Conservation (phyloP, 2,113 vertebrate genomes). For the Macquaria ambigua region DNA sequence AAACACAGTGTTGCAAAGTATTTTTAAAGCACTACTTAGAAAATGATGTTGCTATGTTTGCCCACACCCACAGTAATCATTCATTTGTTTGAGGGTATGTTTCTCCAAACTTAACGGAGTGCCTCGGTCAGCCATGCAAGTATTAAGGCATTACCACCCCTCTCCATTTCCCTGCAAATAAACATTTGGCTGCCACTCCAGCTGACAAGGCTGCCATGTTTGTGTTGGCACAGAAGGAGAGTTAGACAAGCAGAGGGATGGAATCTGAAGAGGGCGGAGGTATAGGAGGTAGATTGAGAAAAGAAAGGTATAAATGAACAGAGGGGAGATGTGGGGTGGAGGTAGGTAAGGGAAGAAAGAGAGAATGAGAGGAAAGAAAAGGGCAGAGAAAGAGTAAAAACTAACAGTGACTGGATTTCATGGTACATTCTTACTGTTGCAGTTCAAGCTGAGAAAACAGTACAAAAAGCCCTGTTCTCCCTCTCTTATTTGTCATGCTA, state of each 20-base stretch:
- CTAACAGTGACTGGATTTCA: slow-evolving; percentile 36
- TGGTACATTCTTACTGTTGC: slow-evolving; percentile 34
- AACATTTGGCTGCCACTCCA: slow-evolving; percentile 69
- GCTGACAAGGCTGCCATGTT: slow-evolving; percentile 61
- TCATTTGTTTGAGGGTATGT: slow-evolving; percentile 60
- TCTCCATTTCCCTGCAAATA: slow-evolving; percentile 73
- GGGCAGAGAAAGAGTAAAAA: slow-evolving; percentile 9
- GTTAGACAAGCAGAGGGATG: neutral
- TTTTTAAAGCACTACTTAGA: slow-evolving; percentile 23
- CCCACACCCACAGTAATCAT: slow-evolving; percentile 44
- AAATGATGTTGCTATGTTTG: slow-evolving; percentile 4
- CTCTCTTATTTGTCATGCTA: slow-evolving; percentile 1
- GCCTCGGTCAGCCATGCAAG: slow-evolving; percentile 45
- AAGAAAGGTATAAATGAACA: slow-evolving; percentile 13
- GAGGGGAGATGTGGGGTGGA: slow-evolving; percentile 11
- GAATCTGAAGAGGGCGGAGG: slow-evolving; percentile 19
- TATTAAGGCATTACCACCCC: slow-evolving; percentile 72
- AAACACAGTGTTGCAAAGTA: slow-evolving; percentile 32
- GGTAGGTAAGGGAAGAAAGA: slow-evolving; percentile 4
- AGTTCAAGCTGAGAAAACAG: slow-evolving; percentile 51
- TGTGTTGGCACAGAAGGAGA: slow-evolving; percentile 65
- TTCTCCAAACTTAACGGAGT: slow-evolving; percentile 41
- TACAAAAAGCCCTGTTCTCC: neutral
- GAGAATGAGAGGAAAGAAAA: slow-evolving; percentile 21
- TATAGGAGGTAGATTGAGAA: slow-evolving; percentile 1